Base-by-base conservation (phyloP, 1,140 invertebrate species). In the Chrysomallon squamiferum region DNA sequence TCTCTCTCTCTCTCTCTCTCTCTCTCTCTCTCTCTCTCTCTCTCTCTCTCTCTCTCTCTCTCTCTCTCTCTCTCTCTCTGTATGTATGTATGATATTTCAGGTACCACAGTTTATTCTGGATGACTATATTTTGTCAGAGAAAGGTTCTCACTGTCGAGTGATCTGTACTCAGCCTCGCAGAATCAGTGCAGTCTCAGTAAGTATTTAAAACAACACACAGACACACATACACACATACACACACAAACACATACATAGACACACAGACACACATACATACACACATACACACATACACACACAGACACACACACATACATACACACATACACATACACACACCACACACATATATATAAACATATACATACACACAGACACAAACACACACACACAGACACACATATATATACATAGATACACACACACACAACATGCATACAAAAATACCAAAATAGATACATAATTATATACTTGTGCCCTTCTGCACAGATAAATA, bases 21-120 rank as follows among this genome's bases (percentile, higher is more conserved):
- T n/a, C n/a, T n/a, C n/a, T n/a, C n/a, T n/a, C n/a, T n/a, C n/a
- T n/a, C n/a, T n/a, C n/a, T n/a, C n/a, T n/a, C n/a, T n/a, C n/a
- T n/a, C n/a, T n/a, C n/a, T n/a, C n/a, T n/a, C n/a, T n/a, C n/a
- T n/a, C n/a, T n/a, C n/a, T n/a, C n/a, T n/a, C n/a, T n/a, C n/a
- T n/a, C n/a, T n/a, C n/a, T n/a, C n/a, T n/a, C n/a, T n/a, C n/a
- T n/a, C n/a, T n/a, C n/a, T n/a, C n/a, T n/a, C n/a, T n/a, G n/a
- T n/a, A n/a, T n/a, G n/a, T n/a, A n/a, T n/a, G n/a, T n/a, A n/a
- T n/a, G n/a, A n/a, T 38, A 38, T 64, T 57, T 20, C 50, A 85
- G 82, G 78, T 97, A 25, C 93, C 95, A 1, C 95, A 97, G 82
- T 97, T 92, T 79, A 92, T 97, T 69, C 80, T 97, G 22, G 95